Base-by-base conservation (phyloP, 2,797 vertebrate species). In the Vespertilio murinus region DNA sequence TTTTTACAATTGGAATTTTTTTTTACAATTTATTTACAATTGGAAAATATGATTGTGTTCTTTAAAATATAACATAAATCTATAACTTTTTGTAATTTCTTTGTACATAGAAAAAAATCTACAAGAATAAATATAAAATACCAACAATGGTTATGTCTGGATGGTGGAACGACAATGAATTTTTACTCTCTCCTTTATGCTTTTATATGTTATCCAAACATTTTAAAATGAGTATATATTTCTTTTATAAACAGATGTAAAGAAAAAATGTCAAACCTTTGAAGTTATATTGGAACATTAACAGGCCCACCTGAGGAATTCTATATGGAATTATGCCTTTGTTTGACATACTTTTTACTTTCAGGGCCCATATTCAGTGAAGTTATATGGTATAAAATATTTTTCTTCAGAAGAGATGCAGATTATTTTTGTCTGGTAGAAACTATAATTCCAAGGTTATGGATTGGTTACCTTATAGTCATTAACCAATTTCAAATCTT, bases 81-180 rank as follows among this genome's bases (percentile, higher is more conserved):
- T 91, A 20, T 73, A 91, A 71, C 22, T 52, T 70, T 85, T 89
- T 67, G 25, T 87, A 91, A 81, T 49, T 18, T 94, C 45, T 79
- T 78, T 84, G 74, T 33, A 73, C 20, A 30, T 18, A 80, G 89
- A 69, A 85, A 89, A 82, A 40, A 38, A 42, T 84, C 17, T 83
- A 75, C 88, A 95, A 91, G 33, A 94, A 45, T 83, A 89, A 73
- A 8, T 86, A 87, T 64, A 94, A 90, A 87, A n/a, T 77, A 16
- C 11, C 33, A 77, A 64, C 10, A 71, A 30, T 59, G n/a, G 20
- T 86, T 94, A 73, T 40, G 7, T 54, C 45, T 90, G 35, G n/a
- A 42, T 56, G 42, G 8, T 56, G 17, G 22, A 28, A 11, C 49
- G n/a, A 64, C 52, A 73, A 22, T 64, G 14, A 56, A 14, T 28